Evolutionary conservation across 2,113 vertebrate species (phyloP), one percentile per base, ranked within the genome.

Genomic region (Microtus montanus): DNA sequence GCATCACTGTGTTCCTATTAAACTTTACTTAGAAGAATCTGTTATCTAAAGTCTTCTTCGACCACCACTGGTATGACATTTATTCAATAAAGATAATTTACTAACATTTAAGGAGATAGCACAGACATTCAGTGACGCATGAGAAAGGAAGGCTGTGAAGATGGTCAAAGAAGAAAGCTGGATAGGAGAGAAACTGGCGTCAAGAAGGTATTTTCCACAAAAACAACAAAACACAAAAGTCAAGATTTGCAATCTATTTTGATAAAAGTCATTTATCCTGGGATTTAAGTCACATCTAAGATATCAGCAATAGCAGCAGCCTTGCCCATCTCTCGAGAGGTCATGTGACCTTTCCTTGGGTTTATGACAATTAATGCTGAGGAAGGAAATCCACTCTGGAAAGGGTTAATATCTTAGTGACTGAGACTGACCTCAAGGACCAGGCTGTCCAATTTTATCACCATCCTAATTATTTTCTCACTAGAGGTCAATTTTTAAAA

Each of bases 71-170:
- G 22, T 7, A 94, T 19, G 15, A 28, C 19, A 90, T 41, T 44
- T 64, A 94, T 33, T 58, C 87, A 79, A 70, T 33, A 91, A 74
- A 86, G 44, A 64, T 6, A 93, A 79, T 52, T 93, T 68, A 80
- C 28, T 52, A 75, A 54, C 90, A 87, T 47, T 58, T 70, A 38
- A 52, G 86, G 30, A 92, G 10, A 7, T n/a, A 44, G 9, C 19
- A 80, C 28, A 61, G 73, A 93, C 8, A 86, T 63, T 54, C 19
- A 79, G 71, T 61, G 2, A 41, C 63, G 6, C 26, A 70, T 41
- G 44, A 68, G 49, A 8, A 11, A 54, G 54, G 15, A 33, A 86
- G 13, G 30, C 19, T 70, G 86, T 90, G 80, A 90, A 82, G 58
- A 84, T 17, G 44, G 73, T 19, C 35, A 58, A 63, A 44, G 19